Evolutionary conservation across 2,888 invertebrate species (phyloP).

Genomic region (Tachina grossa): DNA sequence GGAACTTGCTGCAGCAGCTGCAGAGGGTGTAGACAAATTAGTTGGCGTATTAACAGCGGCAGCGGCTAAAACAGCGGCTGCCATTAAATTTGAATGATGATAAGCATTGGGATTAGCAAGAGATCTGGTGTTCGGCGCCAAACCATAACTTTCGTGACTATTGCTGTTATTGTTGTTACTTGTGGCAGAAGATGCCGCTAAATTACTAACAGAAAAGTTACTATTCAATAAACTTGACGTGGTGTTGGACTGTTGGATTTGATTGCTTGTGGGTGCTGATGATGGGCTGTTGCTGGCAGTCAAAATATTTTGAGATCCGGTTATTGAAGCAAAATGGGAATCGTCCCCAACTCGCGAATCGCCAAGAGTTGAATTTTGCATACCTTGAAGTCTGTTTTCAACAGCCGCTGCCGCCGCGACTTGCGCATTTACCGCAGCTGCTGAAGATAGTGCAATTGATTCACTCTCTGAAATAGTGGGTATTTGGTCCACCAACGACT

Average conservation of each 20-base stretch:
- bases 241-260: slow-evolving; percentile 48
- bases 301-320: slow-evolving; percentile 40
- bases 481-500: slow-evolving; percentile 95
- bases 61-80: slow-evolving; percentile 77
- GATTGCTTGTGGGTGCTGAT: slow-evolving; percentile 41
- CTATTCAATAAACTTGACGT: slow-evolving; percentile 75
- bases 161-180: slow-evolving; percentile 41
- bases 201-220: slow-evolving; percentile 83
- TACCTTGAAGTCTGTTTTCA: slow-evolving; percentile 75
- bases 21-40: slow-evolving; percentile 60
- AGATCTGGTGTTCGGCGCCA: slow-evolving; percentile 52
- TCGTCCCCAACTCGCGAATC: slow-evolving; percentile 38
- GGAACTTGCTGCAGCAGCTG: slow-evolving; percentile 48
- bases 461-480: slow-evolving; percentile 92
- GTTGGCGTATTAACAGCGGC: slow-evolving; percentile 77
- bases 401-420: slow-evolving; percentile 75
- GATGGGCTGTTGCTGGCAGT: slow-evolving; percentile 41
- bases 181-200: slow-evolving; percentile 79
- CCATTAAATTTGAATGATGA: slow-evolving; percentile 83
- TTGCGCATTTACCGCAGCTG: slow-evolving; percentile 73
- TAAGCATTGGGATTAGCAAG: slow-evolving; percentile 73
- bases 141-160: slow-evolving; percentile 69
- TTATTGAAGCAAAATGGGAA: slow-evolving; percentile 38
- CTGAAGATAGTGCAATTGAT: slow-evolving; percentile 72
- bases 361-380: slow-evolving; percentile 69